phyloP scores from a whole-genome alignment of 2,888 invertebrate species.

The Thereva unica region DNA sequence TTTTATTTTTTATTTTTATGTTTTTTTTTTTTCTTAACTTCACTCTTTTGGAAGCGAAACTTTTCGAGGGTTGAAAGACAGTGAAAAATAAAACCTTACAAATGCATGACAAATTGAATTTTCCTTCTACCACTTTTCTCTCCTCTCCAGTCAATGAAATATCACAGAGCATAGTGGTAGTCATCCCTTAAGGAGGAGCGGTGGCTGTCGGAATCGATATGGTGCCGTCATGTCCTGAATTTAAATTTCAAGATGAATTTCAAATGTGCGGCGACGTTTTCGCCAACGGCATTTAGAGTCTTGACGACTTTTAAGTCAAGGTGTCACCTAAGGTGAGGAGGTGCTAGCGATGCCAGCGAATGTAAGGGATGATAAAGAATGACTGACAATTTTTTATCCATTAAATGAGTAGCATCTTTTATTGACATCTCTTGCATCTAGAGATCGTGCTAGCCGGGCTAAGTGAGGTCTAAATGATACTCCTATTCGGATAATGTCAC shows the following conservation, averaged over 20 bases:
- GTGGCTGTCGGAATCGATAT: conserved; percentile 38
- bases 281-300: conserved; percentile 28
- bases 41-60: conserved; percentile 14
- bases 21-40: not conserved
- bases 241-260: conserved; percentile 35
- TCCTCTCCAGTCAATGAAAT: conserved; percentile 33
- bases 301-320: conserved; percentile 34
- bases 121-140: conserved; percentile 22
- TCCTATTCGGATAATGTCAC: no score
- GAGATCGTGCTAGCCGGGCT: no score
- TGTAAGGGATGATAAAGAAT: no score
- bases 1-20: conserved; percentile 25
- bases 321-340: conserved; percentile 31
- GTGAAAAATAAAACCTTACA: conserved; percentile 40
- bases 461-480: no score
- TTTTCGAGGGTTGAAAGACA: conserved; percentile 14
- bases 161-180: conserved; percentile 7
- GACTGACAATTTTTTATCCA: no score
- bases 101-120: conserved; percentile 42
- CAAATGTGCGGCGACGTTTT: conserved; percentile 34
- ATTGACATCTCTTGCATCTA: no score
- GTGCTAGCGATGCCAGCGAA: not conserved
- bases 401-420: no score
- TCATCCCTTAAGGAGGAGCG: conserved; percentile 20
- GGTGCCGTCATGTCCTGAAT: conserved; percentile 36